phyloP scores from a whole-genome alignment of 2,888 invertebrate genomes.

The Mellilla xanthometata region DNA sequence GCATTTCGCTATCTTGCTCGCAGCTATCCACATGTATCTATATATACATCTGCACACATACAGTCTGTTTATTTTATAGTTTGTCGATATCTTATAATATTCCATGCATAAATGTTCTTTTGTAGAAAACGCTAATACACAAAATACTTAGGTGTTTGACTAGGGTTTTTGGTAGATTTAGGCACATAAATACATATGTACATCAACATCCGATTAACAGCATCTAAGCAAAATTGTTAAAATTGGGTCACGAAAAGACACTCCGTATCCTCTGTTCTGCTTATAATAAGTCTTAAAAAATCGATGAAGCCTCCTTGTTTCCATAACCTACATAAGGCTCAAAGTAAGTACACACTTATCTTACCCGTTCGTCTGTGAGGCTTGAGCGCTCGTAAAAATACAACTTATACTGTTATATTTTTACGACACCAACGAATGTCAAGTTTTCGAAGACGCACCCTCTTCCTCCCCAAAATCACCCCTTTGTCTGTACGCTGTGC shows the following conservation, averaged over 20 bases:
- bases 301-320: conserved; percentile 23
- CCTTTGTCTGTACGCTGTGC: conserved; percentile 28
- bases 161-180: no score
- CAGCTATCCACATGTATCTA: conserved; percentile 13
- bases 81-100: no score
- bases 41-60: conserved; percentile 2
- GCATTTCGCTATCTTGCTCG: conserved; percentile 23
- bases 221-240: no score
- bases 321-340: conserved; percentile 22
- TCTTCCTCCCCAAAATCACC: conserved; percentile 27
- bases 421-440: conserved; percentile 75
- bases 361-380: conserved; percentile 52
- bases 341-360: conserved; percentile 35
- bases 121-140: no score
- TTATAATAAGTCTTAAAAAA: conserved; percentile 8
- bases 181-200: no score
- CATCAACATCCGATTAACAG: no score
- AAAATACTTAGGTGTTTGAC: no score
- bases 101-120: no score
- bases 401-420: conserved; percentile 76
- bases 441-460: conserved; percentile 65
- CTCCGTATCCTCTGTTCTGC: no score
- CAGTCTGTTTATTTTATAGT: background rate
- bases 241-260: no score
- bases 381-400: conserved; percentile 69